Conservation (phyloP, 2,113 vertebrate genomes). For the Atlantisia rogersi region DNA sequence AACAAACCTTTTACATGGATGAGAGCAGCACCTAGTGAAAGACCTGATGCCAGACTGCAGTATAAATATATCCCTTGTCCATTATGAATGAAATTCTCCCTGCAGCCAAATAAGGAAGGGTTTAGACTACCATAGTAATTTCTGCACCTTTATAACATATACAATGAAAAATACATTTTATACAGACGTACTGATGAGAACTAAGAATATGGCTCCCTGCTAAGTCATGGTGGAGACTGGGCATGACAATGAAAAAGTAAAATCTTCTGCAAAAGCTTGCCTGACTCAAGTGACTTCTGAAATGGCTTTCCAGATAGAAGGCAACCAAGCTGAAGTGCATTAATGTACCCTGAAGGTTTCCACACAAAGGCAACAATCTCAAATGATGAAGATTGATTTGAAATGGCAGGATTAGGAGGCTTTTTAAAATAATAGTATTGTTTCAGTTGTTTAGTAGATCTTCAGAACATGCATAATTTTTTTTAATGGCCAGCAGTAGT, state of each 20-base stretch:
- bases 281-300: background rate
- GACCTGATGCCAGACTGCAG: background rate
- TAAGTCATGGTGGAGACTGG: background rate
- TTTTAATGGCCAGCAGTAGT: background rate
- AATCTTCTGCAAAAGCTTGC: background rate
- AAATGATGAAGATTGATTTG: background rate
- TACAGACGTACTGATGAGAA: background rate
- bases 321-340: background rate
- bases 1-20: background rate
- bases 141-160: background rate
- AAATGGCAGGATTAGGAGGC: background rate
- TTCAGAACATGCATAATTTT: background rate
- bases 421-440: background rate
- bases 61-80: background rate
- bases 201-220: background rate
- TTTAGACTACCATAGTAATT: background rate
- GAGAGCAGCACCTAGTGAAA: background rate
- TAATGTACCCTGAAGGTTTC: background rate
- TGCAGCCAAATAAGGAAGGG: background rate
- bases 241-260: background rate
- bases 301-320: background rate
- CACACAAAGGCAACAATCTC: background rate
- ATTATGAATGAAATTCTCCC: background rate
- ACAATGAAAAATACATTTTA: background rate
- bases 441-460: conserved; percentile 10